A percentile compares a stretch with the other conserved stretches of the same genome.
Conservation (phyloP, 2,797 vertebrate species). For the Rallus crepitans region DNA sequence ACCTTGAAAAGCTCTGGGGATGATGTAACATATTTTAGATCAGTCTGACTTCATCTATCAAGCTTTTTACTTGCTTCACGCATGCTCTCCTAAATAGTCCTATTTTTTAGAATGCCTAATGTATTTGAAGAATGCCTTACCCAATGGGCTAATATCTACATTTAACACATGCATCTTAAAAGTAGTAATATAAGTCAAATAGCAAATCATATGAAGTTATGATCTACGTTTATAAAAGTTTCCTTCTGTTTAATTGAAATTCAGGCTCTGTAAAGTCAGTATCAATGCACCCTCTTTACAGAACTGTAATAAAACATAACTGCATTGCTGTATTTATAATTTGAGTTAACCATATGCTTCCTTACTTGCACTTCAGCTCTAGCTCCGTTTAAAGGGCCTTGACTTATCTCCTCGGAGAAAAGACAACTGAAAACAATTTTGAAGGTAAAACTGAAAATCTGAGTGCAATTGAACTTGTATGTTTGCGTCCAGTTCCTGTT, state of each 20-base stretch:
- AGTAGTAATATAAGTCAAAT: neutral
- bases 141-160: neutral
- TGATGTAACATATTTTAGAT: neutral
- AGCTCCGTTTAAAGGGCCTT: neutral
- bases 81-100: neutral
- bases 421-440: neutral
- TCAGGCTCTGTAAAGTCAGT: neutral
- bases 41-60: neutral
- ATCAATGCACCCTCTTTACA: neutral
- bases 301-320: neutral
- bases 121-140: neutral
- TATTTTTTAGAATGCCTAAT: neutral
- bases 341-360: neutral
- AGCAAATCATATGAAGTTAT: neutral
- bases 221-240: constrained; percentile 12
- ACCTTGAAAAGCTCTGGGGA: neutral
- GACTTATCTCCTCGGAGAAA: neutral
- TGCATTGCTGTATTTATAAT: neutral
- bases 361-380: neutral
- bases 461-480: neutral
- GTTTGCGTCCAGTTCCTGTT: neutral
- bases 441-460: neutral
- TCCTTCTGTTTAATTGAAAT: constrained; percentile 16
- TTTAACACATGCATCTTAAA: neutral
- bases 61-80: neutral